Percentiles rank a stretch among this genome's conserved stretches.
phyloP scores from a whole-genome alignment of 2,113 vertebrate species.

The Mobula hypostoma region DNA sequence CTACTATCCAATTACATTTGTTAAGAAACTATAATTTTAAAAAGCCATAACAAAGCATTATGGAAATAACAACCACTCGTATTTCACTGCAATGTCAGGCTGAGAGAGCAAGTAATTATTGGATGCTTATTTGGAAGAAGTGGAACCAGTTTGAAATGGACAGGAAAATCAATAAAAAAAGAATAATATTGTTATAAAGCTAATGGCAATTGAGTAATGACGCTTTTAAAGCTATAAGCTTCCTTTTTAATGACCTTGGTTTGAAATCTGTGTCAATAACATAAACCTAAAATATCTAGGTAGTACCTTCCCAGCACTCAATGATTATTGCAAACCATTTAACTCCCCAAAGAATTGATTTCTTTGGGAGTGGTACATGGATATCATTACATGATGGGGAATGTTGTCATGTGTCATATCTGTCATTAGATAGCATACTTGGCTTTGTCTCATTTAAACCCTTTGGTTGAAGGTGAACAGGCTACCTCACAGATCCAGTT shows the following conservation, averaged over 20 bases:
- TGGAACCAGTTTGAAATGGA: not conserved
- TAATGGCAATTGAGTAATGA: constrained; percentile 7
- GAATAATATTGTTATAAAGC: constrained; percentile 13
- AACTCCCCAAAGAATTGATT: not conserved
- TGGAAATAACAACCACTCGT: not conserved
- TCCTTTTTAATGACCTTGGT: not conserved
- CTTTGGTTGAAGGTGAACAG: not conserved
- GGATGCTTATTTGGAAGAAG: not conserved
- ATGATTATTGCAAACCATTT: constrained; percentile 14
- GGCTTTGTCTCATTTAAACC: not conserved
- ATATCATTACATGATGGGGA: not conserved
- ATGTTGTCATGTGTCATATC: not conserved
- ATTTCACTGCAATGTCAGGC: not conserved
- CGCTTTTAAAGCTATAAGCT: not conserved
- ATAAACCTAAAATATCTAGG: not conserved
- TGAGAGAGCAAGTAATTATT: not conserved
- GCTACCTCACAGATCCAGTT: not conserved
- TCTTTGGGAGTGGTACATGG: not conserved
- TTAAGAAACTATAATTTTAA: not conserved
- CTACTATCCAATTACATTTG: not conserved
- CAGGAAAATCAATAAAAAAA: constrained; percentile 11
- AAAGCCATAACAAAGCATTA: not conserved
- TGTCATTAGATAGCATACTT: not conserved
- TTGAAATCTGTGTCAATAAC: not conserved
- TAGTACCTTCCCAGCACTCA: not conserved